Percentiles rank a stretch among this genome's conserved stretches.
Evolutionary conservation across 2,113 vertebrate genomes (phyloP).

Genomic region (Clarias batrachus): DNA sequence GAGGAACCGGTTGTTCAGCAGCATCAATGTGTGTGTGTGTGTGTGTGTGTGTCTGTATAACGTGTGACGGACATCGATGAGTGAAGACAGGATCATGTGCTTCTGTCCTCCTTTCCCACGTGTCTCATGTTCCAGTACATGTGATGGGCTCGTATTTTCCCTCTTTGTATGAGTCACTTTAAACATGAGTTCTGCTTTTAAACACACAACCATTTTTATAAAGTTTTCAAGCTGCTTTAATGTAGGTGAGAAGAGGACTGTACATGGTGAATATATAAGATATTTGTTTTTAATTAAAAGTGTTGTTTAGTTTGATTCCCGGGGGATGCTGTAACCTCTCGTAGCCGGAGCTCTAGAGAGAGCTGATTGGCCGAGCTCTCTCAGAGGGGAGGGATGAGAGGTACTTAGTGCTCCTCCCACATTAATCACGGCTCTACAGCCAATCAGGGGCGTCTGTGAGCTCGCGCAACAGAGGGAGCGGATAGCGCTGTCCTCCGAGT

Average conservation of each 20-base stretch:
- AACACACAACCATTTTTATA: neutral
- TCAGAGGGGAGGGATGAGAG: no score
- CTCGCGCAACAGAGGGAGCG: no score
- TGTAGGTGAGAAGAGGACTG: neutral
- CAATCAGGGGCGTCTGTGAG: no score
- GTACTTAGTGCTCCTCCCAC: no score
- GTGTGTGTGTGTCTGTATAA: neutral
- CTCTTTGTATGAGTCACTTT: neutral
- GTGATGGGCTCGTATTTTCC: neutral
- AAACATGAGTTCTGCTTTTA: slow-evolving; percentile 3
- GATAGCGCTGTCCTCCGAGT: no score
- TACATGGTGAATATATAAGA: neutral
- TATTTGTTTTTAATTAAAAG: no score
- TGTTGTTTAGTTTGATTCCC: no score
- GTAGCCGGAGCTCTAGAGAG: no score
- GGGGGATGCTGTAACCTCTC: no score
- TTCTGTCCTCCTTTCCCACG: neutral
- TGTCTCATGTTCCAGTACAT: neutral
- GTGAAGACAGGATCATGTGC: neutral
- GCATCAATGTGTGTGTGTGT: no score
- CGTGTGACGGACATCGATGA: neutral
- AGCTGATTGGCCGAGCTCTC: no score
- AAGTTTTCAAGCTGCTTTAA: neutral
- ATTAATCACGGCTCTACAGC: no score
- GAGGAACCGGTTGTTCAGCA: neutral